These are phyloP conservation scores for Climacteris rufus DNA, from an alignment of 2,113 vertebrate genomes.

Conservation along the genomic window DNA sequence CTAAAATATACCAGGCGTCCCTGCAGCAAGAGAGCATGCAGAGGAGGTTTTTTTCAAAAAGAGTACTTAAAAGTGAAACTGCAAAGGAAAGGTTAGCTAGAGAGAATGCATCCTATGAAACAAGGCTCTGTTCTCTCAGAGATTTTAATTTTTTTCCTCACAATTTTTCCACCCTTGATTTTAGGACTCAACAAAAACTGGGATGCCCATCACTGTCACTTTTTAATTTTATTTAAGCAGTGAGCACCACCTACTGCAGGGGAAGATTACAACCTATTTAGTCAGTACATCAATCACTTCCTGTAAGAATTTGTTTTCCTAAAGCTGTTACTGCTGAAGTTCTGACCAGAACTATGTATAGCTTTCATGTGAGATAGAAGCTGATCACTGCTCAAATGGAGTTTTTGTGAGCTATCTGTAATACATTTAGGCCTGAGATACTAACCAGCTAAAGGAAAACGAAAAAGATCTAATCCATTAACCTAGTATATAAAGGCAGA, in stretches of 20 bases:
- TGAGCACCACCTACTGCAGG: constrained; percentile 61
- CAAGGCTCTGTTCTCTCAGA: not conserved
- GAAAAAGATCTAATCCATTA: not conserved
- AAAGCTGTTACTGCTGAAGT: not conserved
- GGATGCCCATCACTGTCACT: not conserved
- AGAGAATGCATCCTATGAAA: not conserved
- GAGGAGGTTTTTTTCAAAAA: not conserved
- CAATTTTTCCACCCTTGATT: not conserved
- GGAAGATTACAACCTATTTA: constrained; percentile 48
- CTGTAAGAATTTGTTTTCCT: constrained; percentile 36
- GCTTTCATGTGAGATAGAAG: not conserved
- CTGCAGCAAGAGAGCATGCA: not conserved
- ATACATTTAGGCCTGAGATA: not conserved
- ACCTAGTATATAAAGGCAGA: not conserved
- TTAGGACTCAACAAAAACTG: not conserved
- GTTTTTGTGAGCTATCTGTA: not conserved
- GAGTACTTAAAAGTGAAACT: not conserved
- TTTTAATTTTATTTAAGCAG: constrained; percentile 48
- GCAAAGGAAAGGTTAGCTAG: not conserved
- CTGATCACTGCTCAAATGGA: not conserved
- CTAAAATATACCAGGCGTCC: not conserved
- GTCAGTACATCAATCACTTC: constrained; percentile 40
- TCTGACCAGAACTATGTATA: constrained; percentile 10
- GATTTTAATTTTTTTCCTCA: not conserved
- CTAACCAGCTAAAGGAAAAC: not conserved